Percentiles rank a stretch among this genome's conserved stretches.
These are phyloP conservation scores for Sicus ferrugineus DNA, from an alignment of 2,888 invertebrate genomes.

Conservation along the genomic window DNA sequence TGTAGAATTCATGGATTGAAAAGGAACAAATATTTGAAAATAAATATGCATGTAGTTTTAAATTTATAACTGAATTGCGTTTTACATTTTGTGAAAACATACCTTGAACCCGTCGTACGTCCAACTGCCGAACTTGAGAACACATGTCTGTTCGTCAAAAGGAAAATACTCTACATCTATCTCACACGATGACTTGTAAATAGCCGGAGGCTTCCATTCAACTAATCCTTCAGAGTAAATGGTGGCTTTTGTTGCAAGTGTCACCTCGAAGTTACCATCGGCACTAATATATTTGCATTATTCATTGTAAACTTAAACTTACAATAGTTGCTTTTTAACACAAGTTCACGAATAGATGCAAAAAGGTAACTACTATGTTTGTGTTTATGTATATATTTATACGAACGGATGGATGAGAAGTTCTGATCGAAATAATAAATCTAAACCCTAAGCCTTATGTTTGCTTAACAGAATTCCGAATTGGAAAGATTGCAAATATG, in stretches of 20 bases:
- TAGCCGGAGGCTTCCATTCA: conserved; percentile 97
- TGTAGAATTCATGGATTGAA: conserved; percentile 24
- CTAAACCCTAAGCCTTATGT: no score
- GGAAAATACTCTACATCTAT: conserved; percentile 97
- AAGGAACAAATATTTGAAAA: conserved; percentile 1
- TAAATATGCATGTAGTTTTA: conserved; percentile 2
- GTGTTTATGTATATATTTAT: no score
- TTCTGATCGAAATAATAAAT: no score
- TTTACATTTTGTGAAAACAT: conserved; percentile 65
- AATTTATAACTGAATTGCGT: conserved; percentile 21
- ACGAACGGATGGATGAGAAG: no score
- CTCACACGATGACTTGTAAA: conserved; percentile 97
- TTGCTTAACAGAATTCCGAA: no score
- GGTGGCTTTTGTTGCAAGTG: conserved; percentile 92
- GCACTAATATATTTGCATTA: conserved; percentile 72
- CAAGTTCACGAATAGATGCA: conserved; percentile 43
- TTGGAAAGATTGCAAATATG: no score
- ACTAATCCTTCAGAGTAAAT: conserved; percentile 92
- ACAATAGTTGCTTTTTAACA: conserved; percentile 32
- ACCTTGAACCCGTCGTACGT: conserved; percentile 98
- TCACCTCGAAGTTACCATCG: conserved; percentile 95
- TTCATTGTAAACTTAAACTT: conserved; percentile 39
- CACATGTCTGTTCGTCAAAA: conserved; percentile 96
- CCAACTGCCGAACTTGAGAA: conserved; percentile 97
- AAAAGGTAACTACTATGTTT: not conserved